Conservation (phyloP, 2,888 invertebrate species). For the Gymnocheta viridis region DNA sequence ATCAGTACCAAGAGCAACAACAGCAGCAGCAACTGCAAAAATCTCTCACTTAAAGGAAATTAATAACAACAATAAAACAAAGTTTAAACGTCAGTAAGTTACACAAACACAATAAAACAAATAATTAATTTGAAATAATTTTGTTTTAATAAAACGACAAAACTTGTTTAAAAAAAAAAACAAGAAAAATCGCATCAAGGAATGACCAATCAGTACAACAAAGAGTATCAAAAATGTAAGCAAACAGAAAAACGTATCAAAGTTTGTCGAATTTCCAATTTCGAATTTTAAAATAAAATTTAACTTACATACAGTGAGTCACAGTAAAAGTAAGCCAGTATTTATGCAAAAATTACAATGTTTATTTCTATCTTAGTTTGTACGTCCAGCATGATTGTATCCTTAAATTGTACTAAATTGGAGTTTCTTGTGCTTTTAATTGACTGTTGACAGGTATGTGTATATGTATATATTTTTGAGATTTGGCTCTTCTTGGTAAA, state of each 20-base stretch:
- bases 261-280: not conserved
- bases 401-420: too few relatives aligned
- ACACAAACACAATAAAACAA: conserved; percentile 41
- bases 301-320: not conserved
- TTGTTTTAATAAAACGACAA: conserved; percentile 6
- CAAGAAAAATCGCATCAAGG: conserved; percentile 31
- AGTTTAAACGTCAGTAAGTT: conserved; percentile 42
- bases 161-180: conserved; percentile 42
- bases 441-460: too few relatives aligned
- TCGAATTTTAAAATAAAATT: not conserved
- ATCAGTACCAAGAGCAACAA: conserved; percentile 36
- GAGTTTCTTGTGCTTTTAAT: too few relatives aligned
- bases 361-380: not conserved
- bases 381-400: too few relatives aligned
- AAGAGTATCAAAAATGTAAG: not conserved
- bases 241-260: not conserved
- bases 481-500: too few relatives aligned
- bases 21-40: conserved; percentile 27
- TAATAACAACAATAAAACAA: conserved; percentile 53
- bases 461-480: too few relatives aligned
- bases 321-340: not conserved
- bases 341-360: not conserved
- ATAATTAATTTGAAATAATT: conserved; percentile 39
- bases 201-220: conserved; percentile 24
- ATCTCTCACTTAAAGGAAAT: conserved; percentile 66